A percentile compares a stretch with the other conserved stretches of the same genome.
phyloP scores from a whole-genome alignment of 2,888 invertebrate genomes.

The Lottia scabra region DNA sequence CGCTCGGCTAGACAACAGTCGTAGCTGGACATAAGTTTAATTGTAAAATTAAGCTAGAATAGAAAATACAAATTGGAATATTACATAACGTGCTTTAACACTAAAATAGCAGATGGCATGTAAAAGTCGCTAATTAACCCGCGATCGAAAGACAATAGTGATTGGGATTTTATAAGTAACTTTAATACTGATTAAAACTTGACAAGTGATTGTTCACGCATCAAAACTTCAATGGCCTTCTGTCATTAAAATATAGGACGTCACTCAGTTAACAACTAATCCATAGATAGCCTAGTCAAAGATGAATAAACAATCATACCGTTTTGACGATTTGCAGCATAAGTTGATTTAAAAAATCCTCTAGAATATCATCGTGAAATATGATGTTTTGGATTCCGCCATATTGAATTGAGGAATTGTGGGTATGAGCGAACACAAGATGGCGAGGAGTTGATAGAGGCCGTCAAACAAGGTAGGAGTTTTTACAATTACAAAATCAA shows the following conservation, averaged over 20 bases:
- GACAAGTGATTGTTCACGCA: conserved; percentile 4
- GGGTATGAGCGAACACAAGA: conserved; percentile 33
- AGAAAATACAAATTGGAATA: background rate
- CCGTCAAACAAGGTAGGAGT: conserved; percentile 30
- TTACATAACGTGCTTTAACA: conserved; percentile 1
- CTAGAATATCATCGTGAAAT: background rate
- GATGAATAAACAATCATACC: conserved; percentile 1
- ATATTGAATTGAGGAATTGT: conserved; percentile 30
- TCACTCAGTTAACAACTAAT: background rate
- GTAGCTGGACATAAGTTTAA: background rate
- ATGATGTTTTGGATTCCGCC: conserved; percentile 24
- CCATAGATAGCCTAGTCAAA: background rate
- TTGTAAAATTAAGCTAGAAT: background rate
- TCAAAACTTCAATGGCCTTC: background rate
- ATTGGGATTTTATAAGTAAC: background rate
- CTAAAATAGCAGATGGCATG: conserved; percentile 6
- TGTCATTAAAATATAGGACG: conserved; percentile 3
- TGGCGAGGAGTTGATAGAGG: conserved; percentile 32
- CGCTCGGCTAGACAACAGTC: background rate
- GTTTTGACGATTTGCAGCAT: background rate
- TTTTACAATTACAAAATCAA: conserved; percentile 17
- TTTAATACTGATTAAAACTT: conserved; percentile 1
- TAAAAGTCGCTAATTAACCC: background rate
- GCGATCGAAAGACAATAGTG: background rate
- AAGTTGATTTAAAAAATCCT: too few species aligned